A percentile compares a stretch with the other conserved stretches of the same genome.
These are phyloP conservation scores for Nyctereutes procyonoides DNA, from an alignment of 2,113 vertebrate genomes.

Conservation along the genomic window DNA sequence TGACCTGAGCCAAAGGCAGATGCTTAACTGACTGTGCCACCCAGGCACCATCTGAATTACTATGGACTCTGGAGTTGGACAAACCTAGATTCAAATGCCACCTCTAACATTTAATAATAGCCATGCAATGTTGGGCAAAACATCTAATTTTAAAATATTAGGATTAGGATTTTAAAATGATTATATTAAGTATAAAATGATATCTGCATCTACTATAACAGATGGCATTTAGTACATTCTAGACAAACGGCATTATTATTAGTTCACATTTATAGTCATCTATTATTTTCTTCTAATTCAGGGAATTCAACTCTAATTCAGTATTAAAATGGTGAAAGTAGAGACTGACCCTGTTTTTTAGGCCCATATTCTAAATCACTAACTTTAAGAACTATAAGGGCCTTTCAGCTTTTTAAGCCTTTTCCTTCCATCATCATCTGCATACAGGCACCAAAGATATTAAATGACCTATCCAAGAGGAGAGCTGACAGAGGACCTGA, in stretches of 20 bases:
- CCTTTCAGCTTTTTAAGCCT: neutral
- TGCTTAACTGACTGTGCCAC: neutral
- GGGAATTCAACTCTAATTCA: neutral
- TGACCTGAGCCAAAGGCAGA: neutral
- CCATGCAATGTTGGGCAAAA: neutral
- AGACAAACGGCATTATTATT: constrained; percentile 1
- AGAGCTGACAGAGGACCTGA: neutral
- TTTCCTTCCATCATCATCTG: neutral
- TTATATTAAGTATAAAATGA: constrained; percentile 23
- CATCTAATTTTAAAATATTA: neutral
- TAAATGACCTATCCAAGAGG: constrained; percentile 40
- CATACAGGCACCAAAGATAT: neutral
- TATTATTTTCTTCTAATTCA: constrained; percentile 53
- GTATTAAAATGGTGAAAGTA: constrained; percentile 18
- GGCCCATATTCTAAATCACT: neutral
- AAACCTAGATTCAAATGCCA: constrained; percentile 40
- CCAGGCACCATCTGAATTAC: neutral
- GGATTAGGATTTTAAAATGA: constrained; percentile 20
- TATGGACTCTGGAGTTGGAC: neutral
- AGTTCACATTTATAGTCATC: constrained; percentile 35
- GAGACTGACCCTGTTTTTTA: neutral
- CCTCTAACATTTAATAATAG: neutral
- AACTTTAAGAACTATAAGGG: neutral
- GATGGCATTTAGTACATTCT: neutral
- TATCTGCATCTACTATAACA: neutral